These are phyloP conservation scores for Grantiella picta DNA, from an alignment of 2,113 vertebrate genomes.

Conservation along the genomic window DNA sequence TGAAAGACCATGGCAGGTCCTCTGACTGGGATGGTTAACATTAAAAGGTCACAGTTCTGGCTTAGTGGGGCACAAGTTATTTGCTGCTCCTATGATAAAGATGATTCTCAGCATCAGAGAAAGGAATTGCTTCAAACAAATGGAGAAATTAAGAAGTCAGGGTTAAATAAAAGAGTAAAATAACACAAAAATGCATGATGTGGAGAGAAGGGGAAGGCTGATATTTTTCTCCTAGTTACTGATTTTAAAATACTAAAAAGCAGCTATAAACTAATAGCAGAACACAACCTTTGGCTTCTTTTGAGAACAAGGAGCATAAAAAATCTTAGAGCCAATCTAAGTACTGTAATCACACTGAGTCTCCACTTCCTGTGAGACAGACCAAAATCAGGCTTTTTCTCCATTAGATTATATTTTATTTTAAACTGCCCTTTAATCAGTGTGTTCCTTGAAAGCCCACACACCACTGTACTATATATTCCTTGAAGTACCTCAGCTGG, in stretches of 20 bases:
- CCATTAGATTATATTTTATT: not conserved
- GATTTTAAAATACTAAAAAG: not conserved
- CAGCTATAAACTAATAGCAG: not conserved
- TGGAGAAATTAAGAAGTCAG: not conserved
- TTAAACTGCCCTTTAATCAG: not conserved
- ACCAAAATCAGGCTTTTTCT: not conserved
- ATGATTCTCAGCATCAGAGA: not conserved
- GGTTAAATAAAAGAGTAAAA: not conserved
- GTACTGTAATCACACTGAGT: not conserved
- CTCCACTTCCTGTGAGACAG: not conserved
- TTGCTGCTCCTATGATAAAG: constrained; percentile 12
- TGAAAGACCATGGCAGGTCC: not conserved
- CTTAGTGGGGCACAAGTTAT: not conserved
- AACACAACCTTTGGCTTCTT: not conserved
- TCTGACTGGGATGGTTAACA: not conserved
- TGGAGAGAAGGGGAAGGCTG: not conserved
- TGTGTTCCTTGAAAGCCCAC: not conserved
- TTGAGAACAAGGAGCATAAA: not conserved
- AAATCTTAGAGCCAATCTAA: not conserved
- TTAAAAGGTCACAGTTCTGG: constrained; percentile 35
- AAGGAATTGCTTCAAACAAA: not conserved
- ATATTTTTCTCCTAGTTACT: not conserved
- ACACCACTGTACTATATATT: not conserved
- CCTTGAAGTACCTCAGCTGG: not conserved
- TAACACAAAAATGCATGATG: not conserved